Evolutionary conservation across 1,140 invertebrate species (phyloP), one percentile per base, ranked within the genome.

Genomic region (Lepidostoma basale): DNA sequence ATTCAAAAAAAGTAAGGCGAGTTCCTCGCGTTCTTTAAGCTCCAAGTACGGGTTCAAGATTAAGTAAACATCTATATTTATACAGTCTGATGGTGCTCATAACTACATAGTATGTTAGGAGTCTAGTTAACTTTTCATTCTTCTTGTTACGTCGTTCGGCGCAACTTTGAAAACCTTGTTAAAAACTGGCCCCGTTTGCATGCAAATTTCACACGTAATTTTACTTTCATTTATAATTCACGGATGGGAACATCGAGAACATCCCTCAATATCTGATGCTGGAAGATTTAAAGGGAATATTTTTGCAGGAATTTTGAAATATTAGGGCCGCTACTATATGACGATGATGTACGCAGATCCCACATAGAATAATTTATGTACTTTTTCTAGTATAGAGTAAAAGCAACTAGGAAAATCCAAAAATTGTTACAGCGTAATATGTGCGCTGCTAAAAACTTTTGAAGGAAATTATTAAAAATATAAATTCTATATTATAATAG

Each of bases 21-120:
- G 23, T 39, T 44, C 30, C 33, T 58, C 45, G 10, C 33, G 16
- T 45, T 49, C 25, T 42, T 26, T n/a, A n/a, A n/a, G 60, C 60
- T 16, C 28, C 8, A 16, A 33, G 26, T 12, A 36, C 16, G 62
- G 36, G 26, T 28, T 16, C 59, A 60, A 25, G 25, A 56, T 64
- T 59, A 68, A 72, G 66, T 36, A 44, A 49, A 62, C 54, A 68
- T 72, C 54, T 68, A 72, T 72, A 72, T 72, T 72, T 72, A 72
- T 66, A 68, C 62, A 68, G 67, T 42, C 49, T 72, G 66, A 72
- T 68, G 65, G 68, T 72, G 54, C 44, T 54, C 59, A 39, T 67
- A 70, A 72, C 69, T 39, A n/a, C n/a, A n/a, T n/a, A 68, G 65
- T 62, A 36, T 68, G 70, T 72, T 68, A 72, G 62, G 64, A 72